Percentiles rank a stretch among this genome's conserved stretches.
Evolutionary conservation across 2,797 vertebrate genomes (phyloP).

Genomic region (Mormyrus hasselquistii): DNA sequence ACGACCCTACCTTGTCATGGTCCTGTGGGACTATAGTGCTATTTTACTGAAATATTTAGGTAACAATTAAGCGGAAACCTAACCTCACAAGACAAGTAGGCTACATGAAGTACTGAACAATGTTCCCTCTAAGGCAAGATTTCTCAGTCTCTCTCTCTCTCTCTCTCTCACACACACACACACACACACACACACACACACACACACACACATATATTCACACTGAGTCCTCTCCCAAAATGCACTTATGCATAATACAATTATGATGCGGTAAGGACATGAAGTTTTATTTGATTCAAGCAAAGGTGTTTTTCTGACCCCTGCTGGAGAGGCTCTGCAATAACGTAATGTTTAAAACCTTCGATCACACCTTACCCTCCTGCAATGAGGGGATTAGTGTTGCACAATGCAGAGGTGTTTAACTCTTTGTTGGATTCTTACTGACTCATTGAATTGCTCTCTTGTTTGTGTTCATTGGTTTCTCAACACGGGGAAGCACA

Average conservation of each 20-base stretch:
- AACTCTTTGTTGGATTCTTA: not conserved
- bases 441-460: not conserved
- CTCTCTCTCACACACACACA: not conserved
- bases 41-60: not conserved
- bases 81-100: not conserved
- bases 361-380: not conserved
- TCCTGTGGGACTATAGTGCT: not conserved
- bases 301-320: conserved; percentile 5
- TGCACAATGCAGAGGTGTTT: not conserved
- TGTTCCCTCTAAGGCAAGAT: not conserved
- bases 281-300: not conserved
- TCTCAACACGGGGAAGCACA: not conserved
- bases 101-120: not conserved
- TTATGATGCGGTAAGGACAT: not conserved
- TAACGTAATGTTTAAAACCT: not conserved
- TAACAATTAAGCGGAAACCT: not conserved
- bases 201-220: not conserved
- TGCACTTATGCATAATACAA: not conserved
- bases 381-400: not conserved
- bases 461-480: not conserved
- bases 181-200: not conserved
- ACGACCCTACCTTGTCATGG: not conserved
- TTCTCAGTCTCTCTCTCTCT: not conserved
- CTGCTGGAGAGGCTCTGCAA: not conserved
- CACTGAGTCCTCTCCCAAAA: not conserved